These are phyloP conservation scores for Gallinago jamesoni DNA, from an alignment of 2,113 vertebrate genomes.

Conservation along the genomic window DNA sequence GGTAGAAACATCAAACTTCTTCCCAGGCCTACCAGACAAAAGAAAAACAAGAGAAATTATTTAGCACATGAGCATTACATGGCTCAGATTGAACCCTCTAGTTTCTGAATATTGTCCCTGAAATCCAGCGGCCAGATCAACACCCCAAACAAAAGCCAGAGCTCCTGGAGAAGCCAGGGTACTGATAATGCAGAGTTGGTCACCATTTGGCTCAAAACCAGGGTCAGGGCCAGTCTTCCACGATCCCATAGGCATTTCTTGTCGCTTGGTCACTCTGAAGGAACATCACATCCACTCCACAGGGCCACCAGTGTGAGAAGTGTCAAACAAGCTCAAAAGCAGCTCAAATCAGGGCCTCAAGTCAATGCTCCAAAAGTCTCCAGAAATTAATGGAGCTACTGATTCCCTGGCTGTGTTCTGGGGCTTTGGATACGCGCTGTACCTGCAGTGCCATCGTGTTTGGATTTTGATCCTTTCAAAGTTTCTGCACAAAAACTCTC, in stretches of 20 bases:
- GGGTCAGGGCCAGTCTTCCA: background rate
- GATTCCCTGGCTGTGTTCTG: fast-evolving
- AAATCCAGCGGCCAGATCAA: background rate
- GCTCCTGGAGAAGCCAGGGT: background rate
- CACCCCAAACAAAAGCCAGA: background rate
- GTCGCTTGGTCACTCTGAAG: background rate
- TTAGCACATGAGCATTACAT: background rate
- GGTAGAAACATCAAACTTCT: background rate
- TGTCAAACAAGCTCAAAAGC: background rate
- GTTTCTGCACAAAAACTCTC: background rate
- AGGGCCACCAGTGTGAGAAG: background rate
- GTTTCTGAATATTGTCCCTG: background rate
- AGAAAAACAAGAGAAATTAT: background rate
- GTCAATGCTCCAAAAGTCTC: background rate
- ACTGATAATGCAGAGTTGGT: background rate
- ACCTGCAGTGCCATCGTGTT: background rate
- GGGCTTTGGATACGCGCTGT: background rate
- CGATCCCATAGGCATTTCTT: background rate
- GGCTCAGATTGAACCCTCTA: background rate
- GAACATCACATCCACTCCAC: background rate
- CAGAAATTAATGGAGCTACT: background rate
- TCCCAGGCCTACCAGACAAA: background rate
- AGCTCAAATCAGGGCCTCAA: background rate
- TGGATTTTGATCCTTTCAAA: background rate
- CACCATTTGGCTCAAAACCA: background rate